phyloP scores from a whole-genome alignment of 2,888 invertebrate genomes.

The Minunthozetes semirufus region DNA sequence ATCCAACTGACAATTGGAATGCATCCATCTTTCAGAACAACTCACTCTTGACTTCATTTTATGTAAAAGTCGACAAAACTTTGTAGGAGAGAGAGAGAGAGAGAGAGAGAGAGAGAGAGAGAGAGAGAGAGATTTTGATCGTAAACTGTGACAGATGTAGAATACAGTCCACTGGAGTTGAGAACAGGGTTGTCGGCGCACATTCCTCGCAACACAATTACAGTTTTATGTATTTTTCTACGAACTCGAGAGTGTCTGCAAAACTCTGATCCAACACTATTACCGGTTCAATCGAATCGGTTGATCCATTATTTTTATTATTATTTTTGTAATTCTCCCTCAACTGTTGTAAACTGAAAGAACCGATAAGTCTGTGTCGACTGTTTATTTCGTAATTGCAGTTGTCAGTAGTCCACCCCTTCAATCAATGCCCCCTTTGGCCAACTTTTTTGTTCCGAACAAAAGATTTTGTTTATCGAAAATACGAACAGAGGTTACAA shows the following conservation, averaged over 20 bases:
- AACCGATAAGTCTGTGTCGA: slow-evolving; percentile 3
- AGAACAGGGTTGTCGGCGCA: background rate
- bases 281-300: slow-evolving; percentile 21
- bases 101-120: slow-evolving; percentile 3
- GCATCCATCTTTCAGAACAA: slow-evolving; percentile 27
- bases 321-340: slow-evolving; percentile 22
- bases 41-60: background rate
- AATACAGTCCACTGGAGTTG: background rate
- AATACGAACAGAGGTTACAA: background rate
- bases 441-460: slow-evolving; percentile 4
- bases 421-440: slow-evolving; percentile 7
- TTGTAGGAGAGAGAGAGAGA: background rate
- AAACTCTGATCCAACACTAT: background rate
- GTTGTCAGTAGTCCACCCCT: slow-evolving; percentile 3
- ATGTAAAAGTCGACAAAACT: background rate
- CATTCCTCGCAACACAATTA: slow-evolving; percentile 19
- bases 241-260: background rate
- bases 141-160: slow-evolving; percentile 30
- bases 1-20: slow-evolving; percentile 34
- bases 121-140: slow-evolving; percentile 14
- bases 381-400: slow-evolving; percentile 21
- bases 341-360: slow-evolving; percentile 7
- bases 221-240: background rate
- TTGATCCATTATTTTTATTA: slow-evolving; percentile 28
- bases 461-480: slow-evolving; percentile 27